Conservation (phyloP, 2,113 vertebrate genomes). For the Phodopus roborovskii region DNA sequence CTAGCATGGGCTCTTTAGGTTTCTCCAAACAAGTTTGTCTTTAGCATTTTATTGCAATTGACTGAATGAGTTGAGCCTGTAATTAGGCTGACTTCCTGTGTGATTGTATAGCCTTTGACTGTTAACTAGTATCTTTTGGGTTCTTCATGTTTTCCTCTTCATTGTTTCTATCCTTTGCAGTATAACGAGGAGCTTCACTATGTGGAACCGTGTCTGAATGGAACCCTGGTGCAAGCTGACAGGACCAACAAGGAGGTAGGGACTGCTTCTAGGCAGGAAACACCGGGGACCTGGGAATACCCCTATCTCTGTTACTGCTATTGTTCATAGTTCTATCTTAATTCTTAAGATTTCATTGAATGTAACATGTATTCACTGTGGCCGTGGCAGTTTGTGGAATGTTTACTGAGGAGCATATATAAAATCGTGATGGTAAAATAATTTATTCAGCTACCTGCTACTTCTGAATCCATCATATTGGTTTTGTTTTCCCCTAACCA, state of each 20-base stretch:
- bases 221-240: conserved; percentile 97
- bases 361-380: background rate
- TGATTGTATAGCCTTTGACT: conserved; percentile 59
- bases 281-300: fast-evolving
- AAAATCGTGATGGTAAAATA: background rate
- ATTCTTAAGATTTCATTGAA: background rate
- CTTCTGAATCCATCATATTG: background rate
- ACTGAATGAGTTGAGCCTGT: background rate
- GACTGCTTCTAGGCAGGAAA: background rate
- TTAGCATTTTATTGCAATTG: background rate
- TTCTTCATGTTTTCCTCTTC: conserved; percentile 73
- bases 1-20: background rate
- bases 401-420: background rate
- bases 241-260: conserved; percentile 98
- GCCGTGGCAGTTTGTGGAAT: background rate
- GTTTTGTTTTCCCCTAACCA: background rate
- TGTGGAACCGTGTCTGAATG: conserved; percentile 97
- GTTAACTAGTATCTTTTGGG: conserved; percentile 69
- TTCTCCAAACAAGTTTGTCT: conserved; percentile 23
- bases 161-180: conserved; percentile 85
- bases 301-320: background rate
- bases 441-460: background rate
- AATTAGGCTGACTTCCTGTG: conserved; percentile 33
- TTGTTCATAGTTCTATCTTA: background rate
- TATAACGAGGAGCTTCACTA: conserved; percentile 98